Conservation (phyloP, 2,113 vertebrate species). For the Epinephelus fuscoguttatus region DNA sequence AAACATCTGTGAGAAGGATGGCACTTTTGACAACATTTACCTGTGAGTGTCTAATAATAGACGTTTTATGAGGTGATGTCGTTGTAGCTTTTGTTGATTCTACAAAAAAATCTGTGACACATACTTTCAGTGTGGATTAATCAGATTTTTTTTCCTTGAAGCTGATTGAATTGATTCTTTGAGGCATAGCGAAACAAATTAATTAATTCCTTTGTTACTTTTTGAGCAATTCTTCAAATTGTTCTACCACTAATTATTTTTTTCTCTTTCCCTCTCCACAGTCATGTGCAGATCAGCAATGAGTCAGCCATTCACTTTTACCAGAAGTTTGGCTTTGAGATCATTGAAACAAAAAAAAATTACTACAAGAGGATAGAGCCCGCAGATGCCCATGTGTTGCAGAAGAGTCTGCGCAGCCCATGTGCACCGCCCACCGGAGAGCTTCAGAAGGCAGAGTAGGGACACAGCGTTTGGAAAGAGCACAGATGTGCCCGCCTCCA, state of each 20-base stretch:
- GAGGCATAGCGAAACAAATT: not conserved
- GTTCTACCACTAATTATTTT: not conserved
- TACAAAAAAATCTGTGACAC: not conserved
- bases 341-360: conserved; percentile 99
- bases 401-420: conserved; percentile 95
- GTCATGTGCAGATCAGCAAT: conserved; percentile 99
- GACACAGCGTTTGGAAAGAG: conserved; percentile 64
- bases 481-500: conserved; percentile 75
- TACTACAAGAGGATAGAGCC: conserved; percentile 99
- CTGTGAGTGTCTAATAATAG: conserved; percentile 88
- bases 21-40: conserved; percentile 99
- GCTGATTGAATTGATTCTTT: not conserved
- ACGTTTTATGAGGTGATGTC: not conserved
- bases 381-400: conserved; percentile 97
- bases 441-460: conserved; percentile 90
- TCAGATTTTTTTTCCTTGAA: not conserved
- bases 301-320: conserved; percentile 99
- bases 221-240: not conserved
- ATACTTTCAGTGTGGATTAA: not conserved
- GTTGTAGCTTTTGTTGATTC: not conserved
- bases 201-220: not conserved
- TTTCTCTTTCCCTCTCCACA: conserved; percentile 61
- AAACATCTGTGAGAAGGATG: conserved; percentile 99
- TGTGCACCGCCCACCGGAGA: conserved; percentile 89
- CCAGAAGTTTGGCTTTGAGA: conserved; percentile 99